Evolutionary conservation across 2,797 vertebrate genomes (phyloP).

Genomic region (Anabas testudineus): DNA sequence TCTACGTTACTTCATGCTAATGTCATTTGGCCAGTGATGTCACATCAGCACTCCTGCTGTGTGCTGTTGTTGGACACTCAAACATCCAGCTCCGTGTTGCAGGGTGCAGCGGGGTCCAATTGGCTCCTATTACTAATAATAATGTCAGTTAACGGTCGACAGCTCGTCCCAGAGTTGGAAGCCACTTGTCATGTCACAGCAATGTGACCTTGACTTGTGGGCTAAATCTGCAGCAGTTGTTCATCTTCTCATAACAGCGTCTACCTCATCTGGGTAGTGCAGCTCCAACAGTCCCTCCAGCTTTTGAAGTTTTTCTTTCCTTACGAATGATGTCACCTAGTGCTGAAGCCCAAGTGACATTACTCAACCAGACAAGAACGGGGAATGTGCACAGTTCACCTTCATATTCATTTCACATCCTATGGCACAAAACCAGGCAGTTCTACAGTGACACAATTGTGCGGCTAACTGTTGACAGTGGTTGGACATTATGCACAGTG

Average conservation of each 20-base stretch:
- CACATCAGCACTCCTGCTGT: conserved; percentile 38
- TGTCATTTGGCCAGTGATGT: conserved; percentile 55
- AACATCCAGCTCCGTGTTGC: conserved; percentile 35
- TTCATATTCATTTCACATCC: conserved; percentile 76
- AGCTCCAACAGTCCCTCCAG: conserved; percentile 50
- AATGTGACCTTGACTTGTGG: conserved; percentile 69
- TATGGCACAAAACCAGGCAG: conserved; percentile 64
- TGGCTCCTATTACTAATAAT: conserved; percentile 72
- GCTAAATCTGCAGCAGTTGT: conserved; percentile 64
- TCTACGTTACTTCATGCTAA: conserved; percentile 31
- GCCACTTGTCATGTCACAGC: conserved; percentile 68
- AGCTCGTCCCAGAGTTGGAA: conserved; percentile 62
- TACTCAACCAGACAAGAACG: conserved; percentile 74
- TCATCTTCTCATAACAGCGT: conserved; percentile 59
- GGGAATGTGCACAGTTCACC: conserved; percentile 73
- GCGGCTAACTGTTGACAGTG: conserved; percentile 73
- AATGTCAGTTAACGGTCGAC: conserved; percentile 67
- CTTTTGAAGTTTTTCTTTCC: conserved; percentile 67
- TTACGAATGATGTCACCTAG: conserved; percentile 78
- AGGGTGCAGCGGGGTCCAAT: conserved; percentile 64
- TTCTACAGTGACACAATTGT: conserved; percentile 71
- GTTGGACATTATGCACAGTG: conserved; percentile 73
- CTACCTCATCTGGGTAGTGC: conserved; percentile 71
- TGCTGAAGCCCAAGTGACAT: conserved; percentile 74
- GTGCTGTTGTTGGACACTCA: conserved; percentile 37